Conservation (phyloP, 2,888 invertebrate species). For the Protophormia terraenovae region DNA sequence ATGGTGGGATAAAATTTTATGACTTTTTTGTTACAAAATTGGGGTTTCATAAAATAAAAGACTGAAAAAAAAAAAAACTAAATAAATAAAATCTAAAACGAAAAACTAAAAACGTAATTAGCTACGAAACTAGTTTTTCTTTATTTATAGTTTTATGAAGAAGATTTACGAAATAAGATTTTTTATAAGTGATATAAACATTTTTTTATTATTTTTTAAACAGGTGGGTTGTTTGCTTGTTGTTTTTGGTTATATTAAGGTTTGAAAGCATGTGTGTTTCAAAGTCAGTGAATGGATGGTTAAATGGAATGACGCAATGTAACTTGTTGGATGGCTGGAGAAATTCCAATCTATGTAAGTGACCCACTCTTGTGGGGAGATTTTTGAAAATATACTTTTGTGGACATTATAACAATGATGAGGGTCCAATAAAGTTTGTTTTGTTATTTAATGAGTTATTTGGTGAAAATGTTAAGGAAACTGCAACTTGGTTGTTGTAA, state of each 20-base stretch:
- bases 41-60: neutral
- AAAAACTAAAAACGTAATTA: conserved; percentile 45
- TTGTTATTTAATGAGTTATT: too few species aligned
- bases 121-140: conserved; percentile 57
- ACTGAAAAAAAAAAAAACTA: neutral
- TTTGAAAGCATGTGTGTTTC: conserved; percentile 9
- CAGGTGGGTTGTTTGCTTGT: conserved; percentile 25
- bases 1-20: conserved; percentile 50
- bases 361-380: neutral
- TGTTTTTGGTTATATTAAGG: neutral
- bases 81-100: neutral
- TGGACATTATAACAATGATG: neutral
- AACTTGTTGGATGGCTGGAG: neutral
- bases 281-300: too few species aligned
- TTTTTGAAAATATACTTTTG: neutral
- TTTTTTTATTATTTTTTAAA: too few species aligned
- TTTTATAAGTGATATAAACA: neutral
- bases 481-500: too few species aligned
- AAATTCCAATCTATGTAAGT: neutral
- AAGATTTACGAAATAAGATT: conserved; percentile 26
- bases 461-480: too few species aligned
- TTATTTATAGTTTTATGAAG: conserved; percentile 28
- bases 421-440: too few species aligned
- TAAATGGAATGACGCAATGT: conserved; percentile 26
- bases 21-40: conserved; percentile 14